Conservation (phyloP, 2,888 invertebrate genomes). For the Tenodera sinensis region DNA sequence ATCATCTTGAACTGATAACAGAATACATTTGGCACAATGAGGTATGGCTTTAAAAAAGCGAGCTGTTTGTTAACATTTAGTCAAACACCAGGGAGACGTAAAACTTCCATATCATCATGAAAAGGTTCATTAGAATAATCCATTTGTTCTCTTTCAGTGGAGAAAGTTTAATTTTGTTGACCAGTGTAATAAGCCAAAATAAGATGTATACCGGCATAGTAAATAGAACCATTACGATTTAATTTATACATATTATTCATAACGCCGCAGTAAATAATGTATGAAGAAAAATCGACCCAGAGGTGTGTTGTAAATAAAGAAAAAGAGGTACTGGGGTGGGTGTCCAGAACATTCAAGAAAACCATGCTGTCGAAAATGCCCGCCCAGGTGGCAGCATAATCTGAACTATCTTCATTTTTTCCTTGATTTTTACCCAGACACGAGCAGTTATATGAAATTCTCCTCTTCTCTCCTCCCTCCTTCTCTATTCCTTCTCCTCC, state of each 20-base stretch:
- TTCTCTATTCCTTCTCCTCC: neutral
- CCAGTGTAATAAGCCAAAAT: neutral
- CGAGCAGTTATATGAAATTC: neutral
- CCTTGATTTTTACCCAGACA: neutral
- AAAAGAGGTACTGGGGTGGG: neutral
- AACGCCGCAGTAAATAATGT: neutral
- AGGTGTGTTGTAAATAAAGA: neutral
- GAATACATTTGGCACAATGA: no score
- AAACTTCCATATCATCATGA: no score
- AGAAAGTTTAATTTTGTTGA: no score
- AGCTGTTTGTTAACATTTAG: no score
- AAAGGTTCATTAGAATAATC: no score
- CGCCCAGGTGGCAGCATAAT: slow-evolving; percentile 24
- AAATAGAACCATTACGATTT: neutral
- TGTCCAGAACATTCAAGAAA: neutral
- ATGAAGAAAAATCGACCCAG: neutral
- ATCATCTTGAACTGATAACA: no score
- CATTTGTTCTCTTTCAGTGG: no score
- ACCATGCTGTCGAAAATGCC: neutral
- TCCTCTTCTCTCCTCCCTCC: neutral
- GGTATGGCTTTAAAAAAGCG: no score
- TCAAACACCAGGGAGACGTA: no score
- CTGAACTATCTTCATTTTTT: neutral
- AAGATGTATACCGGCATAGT: neutral
- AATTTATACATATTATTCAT: neutral